Evolutionary conservation across 2,113 vertebrate species (phyloP).

Genomic region (Typhlomys cinereus): DNA sequence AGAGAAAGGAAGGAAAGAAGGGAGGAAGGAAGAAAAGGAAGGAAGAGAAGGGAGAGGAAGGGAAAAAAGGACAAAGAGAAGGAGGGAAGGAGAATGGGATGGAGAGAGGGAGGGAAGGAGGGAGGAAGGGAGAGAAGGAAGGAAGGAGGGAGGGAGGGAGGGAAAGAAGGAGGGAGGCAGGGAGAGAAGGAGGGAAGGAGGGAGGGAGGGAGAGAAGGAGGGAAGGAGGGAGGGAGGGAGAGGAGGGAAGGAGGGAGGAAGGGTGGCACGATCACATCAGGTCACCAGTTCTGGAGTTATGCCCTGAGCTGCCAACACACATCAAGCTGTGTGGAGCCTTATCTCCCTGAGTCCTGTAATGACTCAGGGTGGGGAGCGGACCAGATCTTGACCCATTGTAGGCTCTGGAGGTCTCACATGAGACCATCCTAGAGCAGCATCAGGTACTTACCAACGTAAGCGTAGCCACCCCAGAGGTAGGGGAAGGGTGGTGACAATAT

Average conservation of each 20-base stretch:
- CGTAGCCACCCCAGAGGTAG: no score
- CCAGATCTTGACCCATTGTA: not conserved
- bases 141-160: not conserved
- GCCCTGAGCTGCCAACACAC: not conserved
- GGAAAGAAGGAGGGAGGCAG: no score
- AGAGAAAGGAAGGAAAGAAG: no score
- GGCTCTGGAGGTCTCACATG: not conserved
- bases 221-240: not conserved
- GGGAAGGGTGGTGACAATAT: no score
- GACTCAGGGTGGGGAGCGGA: not conserved
- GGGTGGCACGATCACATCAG: not conserved
- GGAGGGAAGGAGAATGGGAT: not conserved
- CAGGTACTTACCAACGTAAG: not conserved
- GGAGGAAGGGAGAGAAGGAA: not conserved
- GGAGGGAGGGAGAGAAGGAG: not conserved
- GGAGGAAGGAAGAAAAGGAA: no score
- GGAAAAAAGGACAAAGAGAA: no score
- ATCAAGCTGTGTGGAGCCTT: not conserved
- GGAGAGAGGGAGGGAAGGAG: no score
- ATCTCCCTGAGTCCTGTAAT: not conserved
- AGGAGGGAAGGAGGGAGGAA: no score
- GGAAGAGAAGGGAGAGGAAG: not conserved
- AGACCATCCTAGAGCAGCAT: not conserved
- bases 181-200: not conserved
- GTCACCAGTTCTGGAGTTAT: not conserved